Conservation (phyloP, 2,113 vertebrate species). For the Pseudorectes ferrugineus region DNA sequence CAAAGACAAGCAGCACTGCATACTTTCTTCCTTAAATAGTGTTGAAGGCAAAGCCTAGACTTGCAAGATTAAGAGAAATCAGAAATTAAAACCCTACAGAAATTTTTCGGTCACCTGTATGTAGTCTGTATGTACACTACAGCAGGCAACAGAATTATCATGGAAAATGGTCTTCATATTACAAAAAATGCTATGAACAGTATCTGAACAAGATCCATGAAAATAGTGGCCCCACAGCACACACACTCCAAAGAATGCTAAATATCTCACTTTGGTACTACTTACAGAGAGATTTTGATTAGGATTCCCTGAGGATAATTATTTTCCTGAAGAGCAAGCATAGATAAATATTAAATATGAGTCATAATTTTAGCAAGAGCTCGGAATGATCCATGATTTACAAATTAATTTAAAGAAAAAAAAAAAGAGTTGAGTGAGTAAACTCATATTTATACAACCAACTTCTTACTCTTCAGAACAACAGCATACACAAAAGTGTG, state of each 20-base stretch:
- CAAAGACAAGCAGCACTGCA: background rate
- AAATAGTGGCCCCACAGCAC: background rate
- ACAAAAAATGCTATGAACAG: background rate
- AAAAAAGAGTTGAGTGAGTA: background rate
- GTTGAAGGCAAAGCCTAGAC: background rate
- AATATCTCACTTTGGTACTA: background rate
- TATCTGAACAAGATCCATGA: background rate
- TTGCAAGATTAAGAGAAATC: background rate
- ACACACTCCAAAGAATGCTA: background rate
- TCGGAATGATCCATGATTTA: background rate
- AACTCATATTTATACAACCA: background rate
- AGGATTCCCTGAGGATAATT: background rate
- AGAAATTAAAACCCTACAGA: background rate
- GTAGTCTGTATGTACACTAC: background rate
- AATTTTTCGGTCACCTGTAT: background rate
- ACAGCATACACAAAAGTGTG: rapidly evolving
- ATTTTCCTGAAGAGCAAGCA: slow-evolving; percentile 2
- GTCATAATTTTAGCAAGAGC: background rate
- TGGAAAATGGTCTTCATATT: background rate
- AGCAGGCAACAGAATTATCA: background rate
- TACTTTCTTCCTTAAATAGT: background rate
- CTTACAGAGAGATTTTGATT: background rate
- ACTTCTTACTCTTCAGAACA: background rate
- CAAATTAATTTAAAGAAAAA: background rate
- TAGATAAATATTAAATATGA: background rate